phyloP scores from a whole-genome alignment of 1,140 invertebrate genomes.

The Theocolax elegans region DNA sequence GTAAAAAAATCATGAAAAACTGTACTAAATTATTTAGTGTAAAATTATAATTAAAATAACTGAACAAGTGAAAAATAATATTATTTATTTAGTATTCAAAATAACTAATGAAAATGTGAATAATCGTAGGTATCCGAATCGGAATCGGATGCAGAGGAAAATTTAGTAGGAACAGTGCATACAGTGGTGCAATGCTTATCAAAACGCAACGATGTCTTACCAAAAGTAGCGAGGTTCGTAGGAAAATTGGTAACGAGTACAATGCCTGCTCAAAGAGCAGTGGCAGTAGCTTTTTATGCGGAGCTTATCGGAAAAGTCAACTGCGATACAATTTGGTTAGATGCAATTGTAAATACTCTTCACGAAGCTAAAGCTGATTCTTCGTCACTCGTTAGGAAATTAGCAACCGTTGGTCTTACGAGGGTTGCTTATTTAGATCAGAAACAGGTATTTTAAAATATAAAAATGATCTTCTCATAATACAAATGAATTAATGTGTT shows the following conservation, averaged over 20 bases:
- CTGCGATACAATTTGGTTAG: constrained; percentile 56
- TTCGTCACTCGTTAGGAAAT: constrained; percentile 56
- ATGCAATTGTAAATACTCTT: constrained; percentile 57
- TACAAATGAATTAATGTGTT: no score
- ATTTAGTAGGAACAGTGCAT: constrained; percentile 51
- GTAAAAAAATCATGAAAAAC: neutral
- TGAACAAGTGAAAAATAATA: neutral
- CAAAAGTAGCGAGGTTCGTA: constrained; percentile 47
- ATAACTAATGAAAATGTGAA: neutral
- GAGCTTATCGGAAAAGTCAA: constrained; percentile 55
- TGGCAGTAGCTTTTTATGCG: constrained; percentile 53
- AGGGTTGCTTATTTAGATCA: constrained; percentile 54
- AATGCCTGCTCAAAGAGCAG: constrained; percentile 55
- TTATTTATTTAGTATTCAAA: neutral
- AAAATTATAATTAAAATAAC: neutral
- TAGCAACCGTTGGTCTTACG: constrained; percentile 57
- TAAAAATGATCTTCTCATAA: no score
- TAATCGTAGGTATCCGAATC: constrained; percentile 51
- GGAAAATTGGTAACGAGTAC: constrained; percentile 53
- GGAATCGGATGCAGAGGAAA: constrained; percentile 54
- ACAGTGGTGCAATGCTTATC: constrained; percentile 51
- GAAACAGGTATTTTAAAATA: constrained; percentile 46
- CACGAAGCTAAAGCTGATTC: constrained; percentile 60
- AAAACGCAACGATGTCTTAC: constrained; percentile 42
- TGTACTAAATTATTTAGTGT: no score